Base-by-base conservation (phyloP, 2,888 invertebrate genomes). In the Branchellion lobata region DNA sequence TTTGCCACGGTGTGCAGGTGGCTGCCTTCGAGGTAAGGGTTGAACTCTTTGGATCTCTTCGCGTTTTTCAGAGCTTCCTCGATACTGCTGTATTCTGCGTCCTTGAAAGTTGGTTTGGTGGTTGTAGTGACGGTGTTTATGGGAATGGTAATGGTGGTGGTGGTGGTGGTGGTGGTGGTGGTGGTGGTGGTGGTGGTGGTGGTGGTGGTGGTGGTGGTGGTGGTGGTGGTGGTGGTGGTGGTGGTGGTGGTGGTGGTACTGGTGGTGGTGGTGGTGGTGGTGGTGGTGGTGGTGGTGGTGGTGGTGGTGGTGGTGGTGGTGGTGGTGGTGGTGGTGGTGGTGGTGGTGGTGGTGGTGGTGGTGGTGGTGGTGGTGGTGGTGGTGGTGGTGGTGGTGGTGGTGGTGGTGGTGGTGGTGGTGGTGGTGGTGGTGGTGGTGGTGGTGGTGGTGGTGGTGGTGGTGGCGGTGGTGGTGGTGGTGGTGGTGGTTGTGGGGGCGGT, bases 1-100 rank as follows among this genome's bases (percentile, higher is more conserved):
- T 83, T 83, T 8, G 83, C 83, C 5, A 82, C 81, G 11, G 81
- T 81, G 36, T 78, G 74, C 36, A 83, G 76, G 24, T 72, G 72
- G 18, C 51, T 65, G 18, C 81, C 83, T 27, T 47, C 24, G 47
- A 83, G 77, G 57, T 80, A 83, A 2, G 83, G 83, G 76, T 83
- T 83, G 18, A 5, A 5, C 21, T 3, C 61, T n/a, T 24, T 18
- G 8, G 61, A 57, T n/a, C 61, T 57, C 61, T 57, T 57, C 61
- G 24, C 24, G 11, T 57, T 57, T 8, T 5, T n/a, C 61, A 57
- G 61, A 3, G 5, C 61, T n/a, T 24, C 24, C 61, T 57, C 61
- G 11, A 57, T 57, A 3, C 5, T 24, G 5, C 11, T 24, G 24
- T 57, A 57, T n/a, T 57, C 61, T 57, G 24, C 21, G 3, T 57